Evolutionary conservation across 2,113 vertebrate species (phyloP).

Genomic region (Ifrita kowaldi): DNA sequence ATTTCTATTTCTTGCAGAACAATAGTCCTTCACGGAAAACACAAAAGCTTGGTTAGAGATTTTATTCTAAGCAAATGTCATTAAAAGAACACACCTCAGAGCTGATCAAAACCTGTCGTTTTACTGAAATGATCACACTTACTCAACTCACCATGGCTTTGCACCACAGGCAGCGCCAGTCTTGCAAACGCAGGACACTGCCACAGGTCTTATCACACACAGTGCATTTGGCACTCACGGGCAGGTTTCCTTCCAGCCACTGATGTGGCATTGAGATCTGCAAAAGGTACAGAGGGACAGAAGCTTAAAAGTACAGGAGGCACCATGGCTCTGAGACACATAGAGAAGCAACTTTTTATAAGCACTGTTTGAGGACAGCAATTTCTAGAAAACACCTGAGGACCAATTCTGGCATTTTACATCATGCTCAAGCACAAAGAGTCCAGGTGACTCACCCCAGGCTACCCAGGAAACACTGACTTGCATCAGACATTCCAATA

Average conservation of each 20-base stretch:
- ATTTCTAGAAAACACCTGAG: not conserved
- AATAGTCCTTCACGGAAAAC: not conserved
- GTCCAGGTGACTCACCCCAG: not conserved
- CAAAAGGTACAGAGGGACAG: not conserved
- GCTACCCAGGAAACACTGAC: not conserved
- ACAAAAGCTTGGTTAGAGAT: not conserved
- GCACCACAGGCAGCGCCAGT: constrained; percentile 97
- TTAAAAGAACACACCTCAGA: not conserved
- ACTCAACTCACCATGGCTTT: constrained; percentile 88
- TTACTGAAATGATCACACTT: not conserved
- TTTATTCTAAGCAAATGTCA: not conserved
- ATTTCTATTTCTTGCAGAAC: not conserved
- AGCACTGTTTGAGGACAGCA: not conserved
- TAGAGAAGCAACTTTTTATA: not conserved
- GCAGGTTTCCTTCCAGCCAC: constrained; percentile 96
- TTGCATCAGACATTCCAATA: not conserved
- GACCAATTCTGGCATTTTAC: not conserved
- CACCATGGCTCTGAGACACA: not conserved
- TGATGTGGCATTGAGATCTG: constrained; percentile 98
- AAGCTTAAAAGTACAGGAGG: not conserved
- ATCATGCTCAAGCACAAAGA: not conserved
- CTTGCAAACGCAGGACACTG: constrained; percentile 92
- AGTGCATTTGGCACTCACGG: constrained; percentile 91
- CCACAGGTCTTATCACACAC: constrained; percentile 97
- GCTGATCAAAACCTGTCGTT: not conserved